A percentile compares a stretch with the other conserved stretches of the same genome.
These are phyloP conservation scores for Strix occidentalis DNA, from an alignment of 2,797 vertebrate species.

Conservation along the genomic window DNA sequence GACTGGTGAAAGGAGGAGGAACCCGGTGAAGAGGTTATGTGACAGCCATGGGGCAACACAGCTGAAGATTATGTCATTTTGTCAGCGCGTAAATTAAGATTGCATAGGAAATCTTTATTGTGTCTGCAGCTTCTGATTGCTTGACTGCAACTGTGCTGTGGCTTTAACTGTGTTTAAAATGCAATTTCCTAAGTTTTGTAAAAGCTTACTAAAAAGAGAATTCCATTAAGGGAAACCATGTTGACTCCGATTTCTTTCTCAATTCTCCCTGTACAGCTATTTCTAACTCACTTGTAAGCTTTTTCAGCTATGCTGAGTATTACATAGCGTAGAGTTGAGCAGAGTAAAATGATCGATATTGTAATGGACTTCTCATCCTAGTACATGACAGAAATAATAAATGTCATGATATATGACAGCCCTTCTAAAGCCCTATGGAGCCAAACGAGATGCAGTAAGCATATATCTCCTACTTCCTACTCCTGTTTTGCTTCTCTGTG, in stretches of 20 bases:
- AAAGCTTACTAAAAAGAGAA: constrained; percentile 21
- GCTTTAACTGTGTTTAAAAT: neutral
- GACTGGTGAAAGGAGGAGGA: neutral
- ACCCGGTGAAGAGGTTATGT: fast-evolving
- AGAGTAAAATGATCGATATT: constrained; percentile 33
- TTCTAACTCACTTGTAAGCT: constrained; percentile 31
- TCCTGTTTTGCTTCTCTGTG: constrained; percentile 14
- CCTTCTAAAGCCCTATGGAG: constrained; percentile 26
- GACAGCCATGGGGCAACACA: neutral
- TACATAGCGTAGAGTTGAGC: neutral
- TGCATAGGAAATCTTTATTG: constrained; percentile 23
- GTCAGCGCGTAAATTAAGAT: neutral
- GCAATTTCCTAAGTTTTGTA: constrained; percentile 17
- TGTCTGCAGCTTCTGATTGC: neutral
- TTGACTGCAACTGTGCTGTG: neutral
- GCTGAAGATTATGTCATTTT: neutral
- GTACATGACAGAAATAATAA: constrained; percentile 42
- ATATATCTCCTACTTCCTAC: constrained; percentile 31
- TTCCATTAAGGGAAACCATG: constrained; percentile 21
- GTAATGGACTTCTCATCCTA: constrained; percentile 44
- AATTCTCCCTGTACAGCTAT: neutral
- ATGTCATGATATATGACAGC: constrained; percentile 43
- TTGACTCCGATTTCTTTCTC: neutral
- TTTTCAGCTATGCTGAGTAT: neutral
- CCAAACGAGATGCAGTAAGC: neutral